These are phyloP conservation scores for Oophaga sylvatica DNA, from an alignment of 2,797 vertebrate genomes.

Conservation along the genomic window DNA sequence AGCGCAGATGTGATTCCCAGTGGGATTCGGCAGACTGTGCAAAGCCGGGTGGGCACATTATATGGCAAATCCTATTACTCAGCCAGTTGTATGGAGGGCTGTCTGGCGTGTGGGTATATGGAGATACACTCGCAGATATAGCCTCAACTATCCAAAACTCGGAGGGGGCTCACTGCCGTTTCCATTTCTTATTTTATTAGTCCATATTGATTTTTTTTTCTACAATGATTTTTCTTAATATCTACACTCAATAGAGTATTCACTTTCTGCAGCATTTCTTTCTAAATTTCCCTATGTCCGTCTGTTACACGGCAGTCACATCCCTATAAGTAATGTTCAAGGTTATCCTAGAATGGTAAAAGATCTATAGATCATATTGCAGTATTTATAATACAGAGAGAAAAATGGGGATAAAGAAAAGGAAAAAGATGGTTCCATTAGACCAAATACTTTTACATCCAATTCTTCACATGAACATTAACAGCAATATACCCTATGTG, in stretches of 20 bases:
- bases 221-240: neutral
- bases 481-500: too few species aligned
- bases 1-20: slow-evolving; percentile 29
- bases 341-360: too few species aligned
- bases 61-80: slow-evolving; percentile 36
- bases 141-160: neutral
- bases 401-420: too few species aligned
- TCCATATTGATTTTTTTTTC: neutral
- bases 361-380: too few species aligned
- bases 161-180: neutral
- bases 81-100: neutral
- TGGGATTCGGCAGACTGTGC: neutral
- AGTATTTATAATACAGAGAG: too few species aligned
- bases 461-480: too few species aligned
- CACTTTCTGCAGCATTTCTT: neutral
- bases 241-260: neutral
- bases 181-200: neutral
- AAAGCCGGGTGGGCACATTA: neutral
- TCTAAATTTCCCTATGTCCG: neutral
- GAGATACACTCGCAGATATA: neutral
- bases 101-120: neutral
- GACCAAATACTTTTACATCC: too few species aligned
- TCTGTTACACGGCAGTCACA: too few species aligned
- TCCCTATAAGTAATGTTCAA: too few species aligned
- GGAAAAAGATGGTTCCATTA: too few species aligned